A percentile compares a stretch with the other conserved stretches of the same genome.
Conservation (phyloP, 2,113 vertebrate species). For the Podarcis cretensis region DNA sequence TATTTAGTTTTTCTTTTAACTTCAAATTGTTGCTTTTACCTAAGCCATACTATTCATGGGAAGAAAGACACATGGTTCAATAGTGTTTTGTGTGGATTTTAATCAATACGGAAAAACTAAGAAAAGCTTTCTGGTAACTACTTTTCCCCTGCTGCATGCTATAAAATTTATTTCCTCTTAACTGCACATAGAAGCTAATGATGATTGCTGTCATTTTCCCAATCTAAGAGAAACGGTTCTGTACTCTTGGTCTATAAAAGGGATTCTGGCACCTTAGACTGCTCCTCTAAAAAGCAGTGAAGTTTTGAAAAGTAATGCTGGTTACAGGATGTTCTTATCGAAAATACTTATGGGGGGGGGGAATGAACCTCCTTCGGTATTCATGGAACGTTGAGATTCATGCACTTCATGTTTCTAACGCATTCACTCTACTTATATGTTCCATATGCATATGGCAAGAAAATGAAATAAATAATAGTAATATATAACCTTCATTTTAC, state of each 20-base stretch:
- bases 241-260: not conserved
- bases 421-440: not conserved
- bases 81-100: slow-evolving; percentile 38
- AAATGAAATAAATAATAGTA: not conserved
- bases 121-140: slow-evolving; percentile 13
- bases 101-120: slow-evolving; percentile 36
- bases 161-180: slow-evolving; percentile 5
- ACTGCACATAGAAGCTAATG: not conserved
- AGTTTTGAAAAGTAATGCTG: slow-evolving; percentile 45
- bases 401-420: not conserved
- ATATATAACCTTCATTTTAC: not conserved
- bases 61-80: slow-evolving; percentile 13
- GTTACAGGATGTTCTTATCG: slow-evolving; percentile 11
- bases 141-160: slow-evolving; percentile 31
- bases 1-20: slow-evolving; percentile 41
- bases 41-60: slow-evolving; percentile 4
- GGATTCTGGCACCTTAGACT: slow-evolving; percentile 36
- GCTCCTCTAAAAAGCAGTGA: slow-evolving; percentile 9
- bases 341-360: slow-evolving; percentile 19
- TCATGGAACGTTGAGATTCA: not conserved
- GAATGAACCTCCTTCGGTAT: not conserved
- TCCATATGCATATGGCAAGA: not conserved
- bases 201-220: not conserved
- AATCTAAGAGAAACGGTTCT: not conserved
- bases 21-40: slow-evolving; percentile 34